Percentiles rank a stretch among this genome's conserved stretches.
Evolutionary conservation across 1,140 invertebrate species (phyloP).

Genomic region (Zaprionus camerounensis): DNA sequence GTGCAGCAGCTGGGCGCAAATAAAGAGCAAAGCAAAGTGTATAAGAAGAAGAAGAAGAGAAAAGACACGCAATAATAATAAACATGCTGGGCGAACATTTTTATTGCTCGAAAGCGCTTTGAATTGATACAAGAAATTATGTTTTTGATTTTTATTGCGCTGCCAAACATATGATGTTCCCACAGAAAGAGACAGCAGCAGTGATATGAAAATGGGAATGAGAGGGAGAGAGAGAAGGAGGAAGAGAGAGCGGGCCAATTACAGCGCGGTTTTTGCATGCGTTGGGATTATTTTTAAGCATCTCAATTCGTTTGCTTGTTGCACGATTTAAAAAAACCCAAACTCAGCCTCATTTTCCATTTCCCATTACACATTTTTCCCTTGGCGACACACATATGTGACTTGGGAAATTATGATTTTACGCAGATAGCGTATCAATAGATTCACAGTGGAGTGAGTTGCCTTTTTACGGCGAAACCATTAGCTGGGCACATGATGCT

Average conservation of each 20-base stretch:
- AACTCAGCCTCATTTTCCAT: conserved; percentile 2
- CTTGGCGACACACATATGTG: conserved; percentile 17
- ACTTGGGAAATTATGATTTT: conserved; percentile 11
- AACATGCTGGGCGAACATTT: conserved; percentile 64
- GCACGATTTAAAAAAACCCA: conserved; percentile 15
- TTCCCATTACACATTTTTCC: conserved; percentile 4
- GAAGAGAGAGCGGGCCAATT: conserved; percentile 29
- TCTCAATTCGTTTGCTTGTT: conserved; percentile 13
- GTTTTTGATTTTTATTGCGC: conserved; percentile 83
- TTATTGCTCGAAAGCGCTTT: conserved; percentile 62
- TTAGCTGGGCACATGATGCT: not conserved
- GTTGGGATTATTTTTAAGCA: conserved; percentile 60
- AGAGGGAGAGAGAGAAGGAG: not conserved
- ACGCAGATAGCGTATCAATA: conserved; percentile 12
- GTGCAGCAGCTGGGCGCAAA: conserved; percentile 34
- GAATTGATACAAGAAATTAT: conserved; percentile 81
- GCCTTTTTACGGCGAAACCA: not conserved
- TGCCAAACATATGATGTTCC: conserved; percentile 79
- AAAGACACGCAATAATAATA: conserved; percentile 64
- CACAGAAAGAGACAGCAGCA: conserved; percentile 17
- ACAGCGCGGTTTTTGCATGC: conserved; percentile 36
- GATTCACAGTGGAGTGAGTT: not conserved
- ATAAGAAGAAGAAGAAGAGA: conserved; percentile 34
- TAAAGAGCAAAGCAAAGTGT: conserved; percentile 35
- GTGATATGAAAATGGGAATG: not conserved